These are phyloP conservation scores for Myotis brandtii DNA, from an alignment of 2,113 vertebrate species.

Conservation along the genomic window DNA sequence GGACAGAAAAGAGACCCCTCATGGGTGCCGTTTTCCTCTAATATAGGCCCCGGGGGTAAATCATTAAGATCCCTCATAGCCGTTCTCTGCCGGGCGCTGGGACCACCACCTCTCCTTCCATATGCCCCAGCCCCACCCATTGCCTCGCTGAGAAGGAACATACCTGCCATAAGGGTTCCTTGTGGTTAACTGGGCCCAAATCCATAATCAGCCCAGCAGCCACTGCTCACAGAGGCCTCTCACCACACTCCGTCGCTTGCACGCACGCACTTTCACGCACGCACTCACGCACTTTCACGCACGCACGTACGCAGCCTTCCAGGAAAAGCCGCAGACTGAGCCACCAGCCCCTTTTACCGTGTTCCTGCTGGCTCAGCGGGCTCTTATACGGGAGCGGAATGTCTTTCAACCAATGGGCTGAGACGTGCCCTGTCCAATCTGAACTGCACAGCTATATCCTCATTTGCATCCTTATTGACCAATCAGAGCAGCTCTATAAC, in stretches of 20 bases:
- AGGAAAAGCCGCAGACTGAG: not conserved
- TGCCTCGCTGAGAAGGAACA: not conserved
- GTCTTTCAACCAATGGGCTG: not conserved
- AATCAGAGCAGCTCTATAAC: not conserved
- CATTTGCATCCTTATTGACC: not conserved
- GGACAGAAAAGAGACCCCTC: not conserved
- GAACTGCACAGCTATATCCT: not conserved
- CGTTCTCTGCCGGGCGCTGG: fast-evolving
- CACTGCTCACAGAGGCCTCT: no score
- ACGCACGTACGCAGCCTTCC: not conserved
- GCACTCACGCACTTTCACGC: not conserved
- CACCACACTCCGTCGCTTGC: not conserved
- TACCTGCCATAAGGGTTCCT: not conserved
- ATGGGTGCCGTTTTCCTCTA: not conserved
- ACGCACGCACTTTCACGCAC: no score
- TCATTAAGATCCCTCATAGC: fast-evolving
- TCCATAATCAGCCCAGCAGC: not conserved
- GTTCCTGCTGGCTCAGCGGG: not conserved
- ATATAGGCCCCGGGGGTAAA: not conserved
- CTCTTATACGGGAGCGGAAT: not conserved
- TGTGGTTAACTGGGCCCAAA: not conserved
- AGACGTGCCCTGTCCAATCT: not conserved
- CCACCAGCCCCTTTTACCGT: not conserved
- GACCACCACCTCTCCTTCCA: not conserved
- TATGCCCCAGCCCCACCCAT: not conserved